phyloP scores from a whole-genome alignment of 2,888 invertebrate genomes.

The Macroteleia sp. region DNA sequence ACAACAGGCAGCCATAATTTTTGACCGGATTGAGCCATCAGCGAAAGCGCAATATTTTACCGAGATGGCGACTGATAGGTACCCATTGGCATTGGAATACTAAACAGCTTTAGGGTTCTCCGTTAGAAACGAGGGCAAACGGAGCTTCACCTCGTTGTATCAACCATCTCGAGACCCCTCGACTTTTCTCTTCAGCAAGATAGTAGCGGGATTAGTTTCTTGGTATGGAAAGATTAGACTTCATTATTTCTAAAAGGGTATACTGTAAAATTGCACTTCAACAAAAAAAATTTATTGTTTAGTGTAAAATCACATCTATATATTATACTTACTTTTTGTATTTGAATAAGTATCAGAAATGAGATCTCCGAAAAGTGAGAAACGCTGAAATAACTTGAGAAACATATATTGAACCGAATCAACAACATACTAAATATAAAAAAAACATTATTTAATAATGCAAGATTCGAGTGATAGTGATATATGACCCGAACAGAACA shows the following conservation, averaged over 20 bases:
- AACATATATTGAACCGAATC: too few relatives aligned
- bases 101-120: slow-evolving; percentile 71
- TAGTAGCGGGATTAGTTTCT: slow-evolving; percentile 36
- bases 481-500: too few relatives aligned
- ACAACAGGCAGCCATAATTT: slow-evolving; percentile 70
- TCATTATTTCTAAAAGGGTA: neutral
- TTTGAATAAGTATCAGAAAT: too few relatives aligned
- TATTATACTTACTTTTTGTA: too few relatives aligned
- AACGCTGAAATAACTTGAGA: too few relatives aligned
- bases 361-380: too few relatives aligned
- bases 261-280: neutral
- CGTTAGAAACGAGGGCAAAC: slow-evolving; percentile 54
- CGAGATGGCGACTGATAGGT: slow-evolving; percentile 78
- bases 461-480: too few relatives aligned
- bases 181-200: slow-evolving; percentile 69
- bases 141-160: slow-evolving; percentile 65
- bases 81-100: slow-evolving; percentile 76
- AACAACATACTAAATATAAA: too few relatives aligned
- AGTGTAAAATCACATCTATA: too few relatives aligned
- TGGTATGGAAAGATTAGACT: slow-evolving; percentile 15
- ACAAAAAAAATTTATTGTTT: too few relatives aligned
- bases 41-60: slow-evolving; percentile 78
- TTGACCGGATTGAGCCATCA: slow-evolving; percentile 78
- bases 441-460: too few relatives aligned
- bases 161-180: slow-evolving; percentile 68